Evolutionary conservation across 2,888 invertebrate genomes (phyloP), one percentile per base, ranked within the genome.

Genomic region (Stomorhina lunata): DNA sequence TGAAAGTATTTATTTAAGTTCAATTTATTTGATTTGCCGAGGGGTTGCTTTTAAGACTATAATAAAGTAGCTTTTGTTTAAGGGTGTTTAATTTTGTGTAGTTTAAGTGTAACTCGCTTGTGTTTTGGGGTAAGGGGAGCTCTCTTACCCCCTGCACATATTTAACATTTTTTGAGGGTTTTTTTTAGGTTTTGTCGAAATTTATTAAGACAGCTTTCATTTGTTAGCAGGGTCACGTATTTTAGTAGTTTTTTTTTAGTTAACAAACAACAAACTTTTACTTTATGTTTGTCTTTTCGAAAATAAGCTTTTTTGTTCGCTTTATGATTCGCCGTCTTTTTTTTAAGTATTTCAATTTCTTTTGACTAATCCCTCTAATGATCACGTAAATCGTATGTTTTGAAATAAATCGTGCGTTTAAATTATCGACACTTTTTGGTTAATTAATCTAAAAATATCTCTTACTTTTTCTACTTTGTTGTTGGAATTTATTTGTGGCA

Each of bases 311-410:
- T 45, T 63, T 29, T 10, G 12, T 15, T 65, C 7, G 22, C 12
- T 37, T 73, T 63, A 9, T 50, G 10, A 25, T 25, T 63, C 17
- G 6, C 45, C 9, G 48, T 32, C 7, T 50, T 55, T 22, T 27
- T 29, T 40, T 53, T 68, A 12, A 20, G 32, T n/a, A 48, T 71
- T 55, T 57, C 12, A 61, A 32, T 10, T 4, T 37, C 9, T 37
- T 4, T 37, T 2, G 45, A 7, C 68, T 81, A 69, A 81, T 75
- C 78, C 75, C 22, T 77, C 73, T 78, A 82, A 82, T 82, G 68
- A 82, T 71, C 81, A 82, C 81, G 81, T 82, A 82, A 75, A 78
- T 59, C 73, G 61, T 78, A 77, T 73, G 59, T 78, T 78, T 48
- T 37, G 65, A 65, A 78, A 55, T 45, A 77, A 82, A 78, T 78